Evolutionary conservation across 2,113 vertebrate species (phyloP).

Genomic region (Istiophorus platypterus): DNA sequence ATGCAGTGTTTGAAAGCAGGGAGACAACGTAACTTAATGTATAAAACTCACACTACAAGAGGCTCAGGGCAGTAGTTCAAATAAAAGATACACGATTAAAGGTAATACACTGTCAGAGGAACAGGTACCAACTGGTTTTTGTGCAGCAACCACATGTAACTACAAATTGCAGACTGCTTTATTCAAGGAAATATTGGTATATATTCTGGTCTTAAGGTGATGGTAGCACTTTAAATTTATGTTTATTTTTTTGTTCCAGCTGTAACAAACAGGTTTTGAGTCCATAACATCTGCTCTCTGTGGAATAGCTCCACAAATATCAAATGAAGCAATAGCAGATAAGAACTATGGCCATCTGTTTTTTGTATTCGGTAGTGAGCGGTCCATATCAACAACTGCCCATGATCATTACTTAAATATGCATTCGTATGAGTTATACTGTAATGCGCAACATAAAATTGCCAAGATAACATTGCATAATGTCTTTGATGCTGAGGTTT

Average conservation of each 20-base stretch:
- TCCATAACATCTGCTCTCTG: slow-evolving; percentile 11
- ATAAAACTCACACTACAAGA: too few species aligned
- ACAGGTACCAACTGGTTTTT: neutral
- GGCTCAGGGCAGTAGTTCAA: neutral
- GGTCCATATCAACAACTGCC: slow-evolving; percentile 30
- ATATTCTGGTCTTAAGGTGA: neutral
- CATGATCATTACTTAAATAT: slow-evolving; percentile 42
- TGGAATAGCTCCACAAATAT: slow-evolving; percentile 37
- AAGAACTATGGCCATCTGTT: slow-evolving; percentile 34
- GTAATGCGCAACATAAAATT: slow-evolving; percentile 35
- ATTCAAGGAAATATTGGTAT: slow-evolving; percentile 1
- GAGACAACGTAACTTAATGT: neutral
- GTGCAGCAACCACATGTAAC: neutral
- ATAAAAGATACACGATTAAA: neutral
- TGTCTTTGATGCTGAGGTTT: slow-evolving; percentile 46
- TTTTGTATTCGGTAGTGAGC: slow-evolving; percentile 32
- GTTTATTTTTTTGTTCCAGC: neutral
- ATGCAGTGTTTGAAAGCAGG: neutral
- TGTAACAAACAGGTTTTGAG: slow-evolving; percentile 23
- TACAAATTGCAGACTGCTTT: neutral
- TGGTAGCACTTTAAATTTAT: neutral
- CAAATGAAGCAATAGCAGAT: slow-evolving; percentile 41
- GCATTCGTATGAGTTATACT: slow-evolving; percentile 42
- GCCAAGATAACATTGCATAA: slow-evolving; percentile 26
- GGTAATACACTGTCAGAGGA: neutral